phyloP scores from a whole-genome alignment of 2,888 invertebrate genomes.

The Listrodromus nycthemerus region DNA sequence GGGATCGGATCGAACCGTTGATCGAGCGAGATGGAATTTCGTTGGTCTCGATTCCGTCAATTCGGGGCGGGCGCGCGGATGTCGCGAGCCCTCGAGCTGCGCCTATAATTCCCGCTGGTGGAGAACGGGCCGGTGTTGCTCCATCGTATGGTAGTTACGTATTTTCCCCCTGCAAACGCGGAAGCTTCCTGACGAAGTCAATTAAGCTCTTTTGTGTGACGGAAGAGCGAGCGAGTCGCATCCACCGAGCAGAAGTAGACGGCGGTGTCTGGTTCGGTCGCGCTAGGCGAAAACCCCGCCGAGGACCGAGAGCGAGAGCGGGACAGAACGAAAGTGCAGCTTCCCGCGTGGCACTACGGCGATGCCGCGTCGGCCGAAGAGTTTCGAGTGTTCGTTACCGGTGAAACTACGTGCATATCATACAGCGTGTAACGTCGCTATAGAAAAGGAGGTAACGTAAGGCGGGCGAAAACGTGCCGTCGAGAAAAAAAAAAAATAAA shows the following conservation, averaged over 20 bases:
- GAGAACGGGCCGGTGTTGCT: constrained; percentile 35
- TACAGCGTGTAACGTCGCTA: neutral
- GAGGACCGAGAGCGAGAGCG: constrained; percentile 9
- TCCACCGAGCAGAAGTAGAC: constrained; percentile 36
- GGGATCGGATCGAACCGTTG: neutral
- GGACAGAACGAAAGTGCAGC: constrained; percentile 63
- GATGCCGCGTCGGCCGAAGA: constrained; percentile 30
- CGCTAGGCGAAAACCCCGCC: neutral
- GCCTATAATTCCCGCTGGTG: constrained; percentile 20
- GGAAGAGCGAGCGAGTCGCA: constrained; percentile 49
- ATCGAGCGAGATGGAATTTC: constrained; percentile 63
- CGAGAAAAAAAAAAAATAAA: no score
- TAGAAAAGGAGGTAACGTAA: neutral
- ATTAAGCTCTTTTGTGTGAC: constrained; percentile 78
- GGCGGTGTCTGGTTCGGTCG: constrained; percentile 25
- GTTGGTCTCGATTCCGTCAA: constrained; percentile 71
- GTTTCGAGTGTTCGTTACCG: constrained; percentile 73
- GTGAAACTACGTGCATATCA: constrained; percentile 40
- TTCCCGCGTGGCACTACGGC: constrained; percentile 33
- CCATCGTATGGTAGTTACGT: constrained; percentile 68
- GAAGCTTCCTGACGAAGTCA: constrained; percentile 80
- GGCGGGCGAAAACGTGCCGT: constrained; percentile 26
- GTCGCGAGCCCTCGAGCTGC: constrained; percentile 23
- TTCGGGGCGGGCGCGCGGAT: constrained; percentile 64
- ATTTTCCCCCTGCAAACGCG: constrained; percentile 68